Conservation (phyloP, 2,888 invertebrate genomes). For the Trissolcus brochymenae region DNA sequence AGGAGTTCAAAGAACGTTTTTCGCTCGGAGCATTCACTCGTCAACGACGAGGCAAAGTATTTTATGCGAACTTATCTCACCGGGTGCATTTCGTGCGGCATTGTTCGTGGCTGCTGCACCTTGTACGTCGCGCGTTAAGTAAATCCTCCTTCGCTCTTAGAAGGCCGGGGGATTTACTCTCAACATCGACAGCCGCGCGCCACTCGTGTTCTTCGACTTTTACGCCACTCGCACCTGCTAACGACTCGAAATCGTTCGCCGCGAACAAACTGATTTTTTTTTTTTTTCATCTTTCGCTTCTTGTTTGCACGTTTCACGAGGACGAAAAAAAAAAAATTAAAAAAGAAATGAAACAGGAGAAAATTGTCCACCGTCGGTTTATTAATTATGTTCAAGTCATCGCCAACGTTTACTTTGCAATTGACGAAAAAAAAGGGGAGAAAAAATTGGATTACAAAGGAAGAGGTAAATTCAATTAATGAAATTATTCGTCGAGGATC, state of each 20-base stretch:
- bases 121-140: constrained; percentile 50
- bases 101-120: constrained; percentile 41
- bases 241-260: no score
- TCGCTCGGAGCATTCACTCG: not conserved
- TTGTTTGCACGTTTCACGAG: no score
- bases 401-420: no score
- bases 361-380: no score
- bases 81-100: constrained; percentile 45
- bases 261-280: no score
- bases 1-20: not conserved
- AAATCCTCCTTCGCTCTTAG: constrained; percentile 29
- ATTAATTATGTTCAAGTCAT: no score
- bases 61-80: constrained; percentile 41
- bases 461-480: constrained; percentile 34
- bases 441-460: no score
- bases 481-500: constrained; percentile 29
- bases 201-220: constrained; percentile 40
- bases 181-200: constrained; percentile 23
- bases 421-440: no score
- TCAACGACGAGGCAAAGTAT: constrained; percentile 7
- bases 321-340: no score
- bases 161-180: not conserved
- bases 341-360: no score
- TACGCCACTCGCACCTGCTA: constrained; percentile 19
- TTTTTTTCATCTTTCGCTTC: no score